A percentile compares a stretch with the other conserved stretches of the same genome.
Evolutionary conservation across 2,113 vertebrate species (phyloP).

Genomic region (Rhinopithecus roxellana): DNA sequence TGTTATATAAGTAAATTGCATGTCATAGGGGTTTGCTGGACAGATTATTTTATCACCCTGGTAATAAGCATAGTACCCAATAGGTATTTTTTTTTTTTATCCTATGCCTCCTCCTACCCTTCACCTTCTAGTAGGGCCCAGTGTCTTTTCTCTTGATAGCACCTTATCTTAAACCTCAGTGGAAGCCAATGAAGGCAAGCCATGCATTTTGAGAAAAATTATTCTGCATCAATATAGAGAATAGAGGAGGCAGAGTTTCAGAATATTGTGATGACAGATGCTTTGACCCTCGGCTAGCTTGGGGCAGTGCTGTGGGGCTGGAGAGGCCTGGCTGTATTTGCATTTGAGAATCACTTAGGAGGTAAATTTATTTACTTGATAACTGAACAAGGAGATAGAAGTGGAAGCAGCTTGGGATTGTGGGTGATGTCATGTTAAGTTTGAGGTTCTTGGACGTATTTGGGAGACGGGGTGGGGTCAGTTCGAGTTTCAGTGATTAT

Average conservation of each 20-base stretch:
- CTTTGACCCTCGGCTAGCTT: background rate
- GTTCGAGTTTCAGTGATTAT: background rate
- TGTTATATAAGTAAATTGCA: too few species aligned
- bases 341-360: background rate
- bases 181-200: background rate
- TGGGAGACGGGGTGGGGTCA: background rate
- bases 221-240: background rate
- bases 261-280: background rate
- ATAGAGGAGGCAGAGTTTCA: background rate
- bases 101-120: too few species aligned
- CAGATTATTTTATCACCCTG: too few species aligned
- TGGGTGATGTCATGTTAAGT: background rate
- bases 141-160: background rate
- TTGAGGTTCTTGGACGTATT: background rate
- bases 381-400: background rate
- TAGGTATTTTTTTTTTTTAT: too few species aligned
- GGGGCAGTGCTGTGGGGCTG: background rate
- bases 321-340: background rate
- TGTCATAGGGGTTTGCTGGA: too few species aligned
- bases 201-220: background rate
- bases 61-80: too few species aligned
- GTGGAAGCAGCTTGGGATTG: background rate
- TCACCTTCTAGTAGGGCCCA: too few species aligned
- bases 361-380: background rate
- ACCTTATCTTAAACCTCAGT: background rate